phyloP scores from a whole-genome alignment of 2,888 invertebrate species.

The Callimorpha dominula region DNA sequence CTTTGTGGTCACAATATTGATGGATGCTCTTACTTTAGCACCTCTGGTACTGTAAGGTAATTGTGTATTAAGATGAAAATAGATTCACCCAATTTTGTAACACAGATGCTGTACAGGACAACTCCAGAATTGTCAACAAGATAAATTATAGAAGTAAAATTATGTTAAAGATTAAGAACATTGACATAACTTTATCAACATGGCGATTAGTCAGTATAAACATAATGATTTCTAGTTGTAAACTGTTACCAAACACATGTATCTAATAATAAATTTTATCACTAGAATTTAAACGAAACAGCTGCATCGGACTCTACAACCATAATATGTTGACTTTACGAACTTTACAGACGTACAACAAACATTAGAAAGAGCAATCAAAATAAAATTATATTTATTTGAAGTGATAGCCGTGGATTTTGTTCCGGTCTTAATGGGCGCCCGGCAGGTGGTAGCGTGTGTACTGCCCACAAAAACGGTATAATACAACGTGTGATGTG shows the following conservation, averaged over 20 bases:
- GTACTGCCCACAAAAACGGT: conserved; percentile 44
- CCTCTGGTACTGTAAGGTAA: too few species aligned
- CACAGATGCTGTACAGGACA: neutral
- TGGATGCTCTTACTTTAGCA: too few species aligned
- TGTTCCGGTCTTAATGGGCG: conserved; percentile 75
- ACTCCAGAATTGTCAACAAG: neutral
- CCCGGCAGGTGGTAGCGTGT: conserved; percentile 73
- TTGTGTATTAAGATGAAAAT: too few species aligned
- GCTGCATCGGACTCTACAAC: conserved; percentile 26
- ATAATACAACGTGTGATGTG: conserved; percentile 34
- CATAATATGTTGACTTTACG: conserved; percentile 40
- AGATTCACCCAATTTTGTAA: too few species aligned
- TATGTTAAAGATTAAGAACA: neutral
- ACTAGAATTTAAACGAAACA: conserved; percentile 30
- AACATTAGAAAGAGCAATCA: conserved; percentile 70
- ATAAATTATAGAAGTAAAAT: conserved; percentile 4
- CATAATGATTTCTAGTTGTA: conserved; percentile 17
- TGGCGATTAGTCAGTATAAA: conserved; percentile 15
- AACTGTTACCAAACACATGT: conserved; percentile 14
- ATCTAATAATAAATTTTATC: conserved; percentile 12
- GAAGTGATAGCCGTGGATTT: conserved; percentile 72
- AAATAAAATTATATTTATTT: conserved; percentile 78
- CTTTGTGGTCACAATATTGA: too few species aligned
- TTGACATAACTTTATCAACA: conserved; percentile 11
- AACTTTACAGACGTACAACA: conserved; percentile 56